Evolutionary conservation across 2,797 vertebrate species (phyloP).

Genomic region (Ciconia nigra): DNA sequence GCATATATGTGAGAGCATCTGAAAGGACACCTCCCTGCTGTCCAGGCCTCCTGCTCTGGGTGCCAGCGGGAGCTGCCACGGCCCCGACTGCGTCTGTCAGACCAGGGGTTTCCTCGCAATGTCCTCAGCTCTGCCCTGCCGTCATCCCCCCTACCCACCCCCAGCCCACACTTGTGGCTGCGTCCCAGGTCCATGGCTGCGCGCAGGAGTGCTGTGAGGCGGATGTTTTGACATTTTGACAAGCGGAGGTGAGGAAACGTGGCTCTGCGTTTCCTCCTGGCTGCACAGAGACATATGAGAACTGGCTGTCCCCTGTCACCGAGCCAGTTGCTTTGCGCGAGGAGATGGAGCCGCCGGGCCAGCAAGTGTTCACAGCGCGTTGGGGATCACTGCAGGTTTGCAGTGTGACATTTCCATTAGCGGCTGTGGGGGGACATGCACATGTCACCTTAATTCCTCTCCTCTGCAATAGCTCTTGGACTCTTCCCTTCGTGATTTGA

Average conservation of each 20-base stretch:
- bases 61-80: background rate
- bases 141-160: background rate
- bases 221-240: background rate
- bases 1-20: background rate
- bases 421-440: background rate
- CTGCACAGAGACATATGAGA: background rate
- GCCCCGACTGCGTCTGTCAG: accelerated
- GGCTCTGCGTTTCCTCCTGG: background rate
- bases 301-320: background rate
- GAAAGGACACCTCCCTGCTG: background rate
- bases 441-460: background rate
- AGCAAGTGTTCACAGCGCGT: background rate
- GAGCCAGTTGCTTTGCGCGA: background rate
- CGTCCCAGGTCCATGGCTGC: background rate
- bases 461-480: background rate
- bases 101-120: background rate
- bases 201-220: background rate
- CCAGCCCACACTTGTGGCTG: accelerated
- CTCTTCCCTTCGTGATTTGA: background rate
- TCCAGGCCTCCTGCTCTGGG: background rate
- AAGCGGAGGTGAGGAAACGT: background rate
- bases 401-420: constrained; percentile 29
- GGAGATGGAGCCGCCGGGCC: background rate
- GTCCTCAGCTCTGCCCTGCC: background rate
- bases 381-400: background rate